Conservation (phyloP, 2,888 invertebrate genomes). For the Notodonta ziczac region DNA sequence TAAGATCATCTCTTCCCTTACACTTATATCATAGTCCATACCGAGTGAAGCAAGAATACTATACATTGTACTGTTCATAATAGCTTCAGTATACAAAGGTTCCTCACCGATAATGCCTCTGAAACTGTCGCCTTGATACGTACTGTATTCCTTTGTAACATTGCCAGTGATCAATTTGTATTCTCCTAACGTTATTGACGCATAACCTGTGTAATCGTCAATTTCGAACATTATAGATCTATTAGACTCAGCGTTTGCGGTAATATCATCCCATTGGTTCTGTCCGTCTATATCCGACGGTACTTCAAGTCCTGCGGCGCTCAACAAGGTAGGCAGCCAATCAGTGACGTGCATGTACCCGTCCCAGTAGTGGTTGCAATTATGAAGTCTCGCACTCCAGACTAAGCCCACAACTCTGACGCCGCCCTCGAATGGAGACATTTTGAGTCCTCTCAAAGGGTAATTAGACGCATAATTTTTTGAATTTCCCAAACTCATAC, state of each 20-base stretch:
- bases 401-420: slow-evolving; percentile 89
- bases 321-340: slow-evolving; percentile 90
- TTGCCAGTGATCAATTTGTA: slow-evolving; percentile 67
- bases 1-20: slow-evolving; percentile 52
- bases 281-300: slow-evolving; percentile 65
- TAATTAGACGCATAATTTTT: slow-evolving; percentile 91
- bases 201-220: slow-evolving; percentile 62
- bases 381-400: slow-evolving; percentile 81
- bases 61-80: slow-evolving; percentile 54
- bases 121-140: slow-evolving; percentile 59
- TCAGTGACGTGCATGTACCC: slow-evolving; percentile 90
- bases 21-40: slow-evolving; percentile 41
- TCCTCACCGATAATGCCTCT: slow-evolving; percentile 54
- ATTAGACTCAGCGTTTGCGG: slow-evolving; percentile 49
- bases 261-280: slow-evolving; percentile 66
- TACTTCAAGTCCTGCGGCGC: slow-evolving; percentile 55
- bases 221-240: slow-evolving; percentile 66
- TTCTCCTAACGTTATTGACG: slow-evolving; percentile 56
- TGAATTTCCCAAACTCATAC: slow-evolving; percentile 89
- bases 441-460: slow-evolving; percentile 91
- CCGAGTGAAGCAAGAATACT: slow-evolving; percentile 48
- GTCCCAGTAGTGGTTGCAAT: slow-evolving; percentile 72
- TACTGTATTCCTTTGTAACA: slow-evolving; percentile 42
- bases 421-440: slow-evolving; percentile 93
- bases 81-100: slow-evolving; percentile 53